Conservation (phyloP, 2,113 vertebrate species). For the Morone saxatilis region DNA sequence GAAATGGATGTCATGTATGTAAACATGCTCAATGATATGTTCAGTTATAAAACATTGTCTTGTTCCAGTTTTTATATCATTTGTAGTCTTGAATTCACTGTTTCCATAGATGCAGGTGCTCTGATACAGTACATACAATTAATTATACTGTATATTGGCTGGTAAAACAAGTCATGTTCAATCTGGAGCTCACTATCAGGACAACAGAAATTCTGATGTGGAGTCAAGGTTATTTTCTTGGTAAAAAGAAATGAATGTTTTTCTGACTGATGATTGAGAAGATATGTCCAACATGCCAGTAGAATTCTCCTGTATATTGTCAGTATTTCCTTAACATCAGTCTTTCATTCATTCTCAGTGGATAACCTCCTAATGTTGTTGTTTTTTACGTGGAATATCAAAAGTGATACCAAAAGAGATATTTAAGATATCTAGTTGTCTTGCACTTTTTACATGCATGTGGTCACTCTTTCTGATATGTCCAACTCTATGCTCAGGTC, state of each 20-base stretch:
- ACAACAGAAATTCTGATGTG: not conserved
- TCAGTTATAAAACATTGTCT: not conserved
- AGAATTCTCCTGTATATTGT: not conserved
- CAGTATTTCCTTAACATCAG: not conserved
- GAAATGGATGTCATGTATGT: not conserved
- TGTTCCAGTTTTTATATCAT: not conserved
- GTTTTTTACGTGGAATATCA: not conserved
- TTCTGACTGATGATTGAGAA: not conserved
- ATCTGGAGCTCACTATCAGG: not conserved
- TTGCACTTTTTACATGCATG: not conserved
- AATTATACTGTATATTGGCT: not conserved
- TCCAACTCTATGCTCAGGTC: not conserved
- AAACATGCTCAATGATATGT: slow-evolving; percentile 4
- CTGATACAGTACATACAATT: not conserved
- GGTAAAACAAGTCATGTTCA: not conserved
- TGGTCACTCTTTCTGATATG: not conserved
- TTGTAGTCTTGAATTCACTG: not conserved
- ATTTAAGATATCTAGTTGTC: not conserved
- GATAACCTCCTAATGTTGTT: not conserved
- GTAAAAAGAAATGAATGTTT: not conserved
- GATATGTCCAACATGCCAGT: not conserved
- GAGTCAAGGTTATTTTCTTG: not conserved
- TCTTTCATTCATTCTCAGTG: not conserved
- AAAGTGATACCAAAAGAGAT: not conserved
- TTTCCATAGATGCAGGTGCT: not conserved